Evolutionary conservation across 2,888 invertebrate genomes (phyloP).

Genomic region (Tenthredo livida): DNA sequence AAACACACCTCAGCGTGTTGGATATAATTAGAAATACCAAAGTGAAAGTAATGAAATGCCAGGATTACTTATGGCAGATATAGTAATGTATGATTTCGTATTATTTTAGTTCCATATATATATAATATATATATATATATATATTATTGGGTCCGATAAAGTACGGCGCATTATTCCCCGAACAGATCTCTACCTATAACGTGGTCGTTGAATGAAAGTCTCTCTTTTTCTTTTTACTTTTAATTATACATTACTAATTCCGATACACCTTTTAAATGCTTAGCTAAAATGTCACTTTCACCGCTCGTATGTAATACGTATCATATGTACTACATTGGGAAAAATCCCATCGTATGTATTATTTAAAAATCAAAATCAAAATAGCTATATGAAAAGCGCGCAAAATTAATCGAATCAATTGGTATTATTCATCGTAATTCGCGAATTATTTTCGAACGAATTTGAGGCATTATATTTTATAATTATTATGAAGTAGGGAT

Average conservation of each 20-base stretch:
- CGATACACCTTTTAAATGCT: background rate
- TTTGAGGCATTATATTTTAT: constrained; percentile 15
- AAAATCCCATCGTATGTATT: background rate
- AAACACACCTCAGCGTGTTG: background rate
- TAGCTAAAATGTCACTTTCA: background rate
- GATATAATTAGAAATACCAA: constrained; percentile 6
- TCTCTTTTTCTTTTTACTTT: background rate
- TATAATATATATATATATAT: background rate
- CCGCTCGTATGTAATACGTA: background rate
- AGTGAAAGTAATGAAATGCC: constrained; percentile 15
- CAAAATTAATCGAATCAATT: background rate
- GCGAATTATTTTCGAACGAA: background rate
- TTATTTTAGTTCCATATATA: background rate
- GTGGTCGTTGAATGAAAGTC: background rate
- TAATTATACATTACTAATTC: background rate
- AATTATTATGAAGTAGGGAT: background rate
- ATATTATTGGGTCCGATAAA: background rate
- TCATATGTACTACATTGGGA: background rate
- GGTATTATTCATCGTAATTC: background rate
- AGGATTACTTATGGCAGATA: background rate
- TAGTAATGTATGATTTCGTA: background rate
- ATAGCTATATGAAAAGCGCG: background rate
- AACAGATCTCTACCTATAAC: background rate
- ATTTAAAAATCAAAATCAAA: background rate
- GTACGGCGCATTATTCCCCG: background rate